Evolutionary conservation across 2,888 invertebrate genomes (phyloP).

Genomic region (Andrena minutula): DNA sequence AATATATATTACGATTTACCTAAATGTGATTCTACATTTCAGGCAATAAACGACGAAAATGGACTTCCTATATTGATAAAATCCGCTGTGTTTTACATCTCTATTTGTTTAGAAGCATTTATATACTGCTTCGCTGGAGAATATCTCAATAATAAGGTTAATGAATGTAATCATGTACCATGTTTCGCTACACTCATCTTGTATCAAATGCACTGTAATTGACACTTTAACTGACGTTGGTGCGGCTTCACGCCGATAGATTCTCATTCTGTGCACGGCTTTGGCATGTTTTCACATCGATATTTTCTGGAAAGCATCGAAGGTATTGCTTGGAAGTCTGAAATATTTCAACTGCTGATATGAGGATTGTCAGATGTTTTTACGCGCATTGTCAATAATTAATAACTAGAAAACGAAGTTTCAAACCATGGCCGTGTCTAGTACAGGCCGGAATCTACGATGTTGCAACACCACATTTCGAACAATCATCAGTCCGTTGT

Average conservation of each 20-base stretch:
- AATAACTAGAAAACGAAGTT: not conserved
- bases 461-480: no score
- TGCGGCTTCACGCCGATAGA: no score
- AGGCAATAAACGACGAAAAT: constrained; percentile 24
- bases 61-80: constrained; percentile 40
- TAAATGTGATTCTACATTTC: constrained; percentile 2
- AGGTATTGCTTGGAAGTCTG: no score
- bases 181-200: not conserved
- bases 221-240: no score
- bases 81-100: constrained; percentile 53
- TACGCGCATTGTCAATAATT: not conserved
- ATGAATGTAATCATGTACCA: not conserved
- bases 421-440: not conserved
- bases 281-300: no score
- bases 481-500: no score
- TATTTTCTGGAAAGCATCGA: no score
- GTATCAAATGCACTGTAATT: not conserved
- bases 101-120: constrained; percentile 60
- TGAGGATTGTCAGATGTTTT: not conserved
- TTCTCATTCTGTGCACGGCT: no score
- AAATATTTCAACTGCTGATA: not conserved
- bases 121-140: constrained; percentile 69
- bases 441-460: no score
- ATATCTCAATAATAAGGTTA: constrained; percentile 62
- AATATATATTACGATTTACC: not conserved